A percentile compares a stretch with the other conserved stretches of the same genome.
These are phyloP conservation scores for Halcyon smyrnensis DNA, from an alignment of 2,797 vertebrate genomes.

Conservation along the genomic window DNA sequence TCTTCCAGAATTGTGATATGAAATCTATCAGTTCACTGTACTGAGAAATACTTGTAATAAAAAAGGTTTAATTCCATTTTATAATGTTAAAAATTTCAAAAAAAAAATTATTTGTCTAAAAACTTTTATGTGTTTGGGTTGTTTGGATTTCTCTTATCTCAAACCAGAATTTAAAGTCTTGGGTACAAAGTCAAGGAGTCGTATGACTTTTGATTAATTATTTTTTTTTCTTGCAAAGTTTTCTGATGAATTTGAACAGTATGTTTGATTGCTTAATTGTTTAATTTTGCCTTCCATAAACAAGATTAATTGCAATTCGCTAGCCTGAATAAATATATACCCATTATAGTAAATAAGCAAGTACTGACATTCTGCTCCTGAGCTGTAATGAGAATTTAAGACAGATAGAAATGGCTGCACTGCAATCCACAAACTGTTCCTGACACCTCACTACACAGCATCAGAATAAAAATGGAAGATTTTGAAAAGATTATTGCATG, in stretches of 20 bases:
- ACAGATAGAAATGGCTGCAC: not conserved
- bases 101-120: not conserved
- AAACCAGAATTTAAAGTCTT: conserved; percentile 5
- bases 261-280: conserved; percentile 59
- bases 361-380: not conserved
- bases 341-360: conserved; percentile 46
- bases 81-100: not conserved
- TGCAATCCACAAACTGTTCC: not conserved
- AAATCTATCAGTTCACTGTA: not conserved
- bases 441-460: not conserved
- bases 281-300: conserved; percentile 64
- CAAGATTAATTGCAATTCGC: conserved; percentile 56
- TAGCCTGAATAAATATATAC: conserved; percentile 61
- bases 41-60: not conserved
- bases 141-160: not conserved
- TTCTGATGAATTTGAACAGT: conserved; percentile 28
- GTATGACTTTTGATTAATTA: not conserved
- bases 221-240: conserved; percentile 58
- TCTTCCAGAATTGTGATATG: not conserved
- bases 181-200: conserved; percentile 38
- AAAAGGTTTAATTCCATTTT: not conserved
- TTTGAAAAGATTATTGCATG: not conserved
- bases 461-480: not conserved
- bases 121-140: not conserved
- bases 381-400: not conserved